Percentiles rank a stretch among this genome's conserved stretches.
phyloP scores from a whole-genome alignment of 2,113 vertebrate genomes.

The Maccullochella peelii region DNA sequence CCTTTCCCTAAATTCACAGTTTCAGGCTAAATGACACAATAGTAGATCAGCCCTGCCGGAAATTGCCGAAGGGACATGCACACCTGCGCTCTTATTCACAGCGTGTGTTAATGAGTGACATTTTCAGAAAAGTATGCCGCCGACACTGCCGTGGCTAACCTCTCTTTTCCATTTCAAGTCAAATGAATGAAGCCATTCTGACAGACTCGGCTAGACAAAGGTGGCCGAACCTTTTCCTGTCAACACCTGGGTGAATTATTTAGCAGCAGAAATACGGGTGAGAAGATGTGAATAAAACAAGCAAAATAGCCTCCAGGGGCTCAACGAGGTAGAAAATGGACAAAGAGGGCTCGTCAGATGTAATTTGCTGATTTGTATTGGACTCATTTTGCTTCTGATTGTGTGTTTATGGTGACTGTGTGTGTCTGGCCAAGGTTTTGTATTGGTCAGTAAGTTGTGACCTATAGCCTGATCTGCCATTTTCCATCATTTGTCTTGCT shows the following conservation, averaged over 20 bases:
- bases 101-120: neutral
- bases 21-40: slow-evolving; percentile 3
- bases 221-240: neutral
- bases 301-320: neutral
- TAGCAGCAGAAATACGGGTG: no score
- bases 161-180: neutral
- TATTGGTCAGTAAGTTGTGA: neutral
- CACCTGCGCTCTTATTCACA: slow-evolving; percentile 30
- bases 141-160: neutral
- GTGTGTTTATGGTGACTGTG: neutral
- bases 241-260: neutral
- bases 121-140: neutral
- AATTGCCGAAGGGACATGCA: neutral
- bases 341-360: neutral
- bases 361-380: neutral
- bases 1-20: slow-evolving; percentile 27
- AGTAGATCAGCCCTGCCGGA: neutral
- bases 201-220: neutral
- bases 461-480: neutral
- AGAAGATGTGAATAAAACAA: neutral
- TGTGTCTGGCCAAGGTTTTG: neutral
- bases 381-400: neutral
- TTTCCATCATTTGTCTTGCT: neutral
- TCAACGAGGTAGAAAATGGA: neutral
- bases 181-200: neutral